Base-by-base conservation (phyloP, 2,888 invertebrate genomes). In the Standfussiana lucernea region DNA sequence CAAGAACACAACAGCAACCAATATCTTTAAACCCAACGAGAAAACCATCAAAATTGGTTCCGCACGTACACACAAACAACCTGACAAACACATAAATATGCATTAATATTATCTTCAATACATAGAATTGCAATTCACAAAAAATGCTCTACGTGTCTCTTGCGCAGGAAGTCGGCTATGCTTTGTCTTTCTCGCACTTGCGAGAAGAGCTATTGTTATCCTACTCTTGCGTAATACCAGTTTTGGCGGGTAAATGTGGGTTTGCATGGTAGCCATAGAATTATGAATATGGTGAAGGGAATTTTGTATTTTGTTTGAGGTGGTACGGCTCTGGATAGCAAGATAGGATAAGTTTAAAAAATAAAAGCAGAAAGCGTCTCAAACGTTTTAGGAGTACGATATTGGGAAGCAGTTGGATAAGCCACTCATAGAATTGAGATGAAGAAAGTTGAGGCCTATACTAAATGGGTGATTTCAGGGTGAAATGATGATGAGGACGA, bases 211-310 rank as follows among this genome's bases (percentile, higher is more conserved):
- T 80, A 82, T 92, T 80, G 72, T 89, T 85, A 89, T 87, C 84
- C 89, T 66, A 35, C 68, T 89, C 90, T 80, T 81, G 82, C 86
- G 89, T 92, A 89, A 92, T 92, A 93, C 94, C 94, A 93, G 94
- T 94, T 94, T 93, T 92, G 91, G 91, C 89, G 89, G 87, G 89
- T 90, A 88, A 89, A 80, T 83, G 90, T 86, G 85, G 87, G 87
- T 87, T 88, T 88, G 86, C 86, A 75, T 75, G 85, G 86, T 83
- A 79, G 78, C 84, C 79, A 83, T 84, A 84, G 82, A 83, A 69
- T 66, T 71, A 82, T 72, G 78, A 80, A 89, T 70, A 75, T 77
- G 76, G 50, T 78, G 68, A 62, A 77, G 73, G 56, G 77, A 61
- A 71, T 76, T 50, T 84, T 13, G 35, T 56, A 78, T 87, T 79